Percentiles rank a stretch among this genome's conserved stretches.
These are phyloP conservation scores for Suricata suricatta DNA, from an alignment of 2,113 vertebrate species.

Conservation along the genomic window DNA sequence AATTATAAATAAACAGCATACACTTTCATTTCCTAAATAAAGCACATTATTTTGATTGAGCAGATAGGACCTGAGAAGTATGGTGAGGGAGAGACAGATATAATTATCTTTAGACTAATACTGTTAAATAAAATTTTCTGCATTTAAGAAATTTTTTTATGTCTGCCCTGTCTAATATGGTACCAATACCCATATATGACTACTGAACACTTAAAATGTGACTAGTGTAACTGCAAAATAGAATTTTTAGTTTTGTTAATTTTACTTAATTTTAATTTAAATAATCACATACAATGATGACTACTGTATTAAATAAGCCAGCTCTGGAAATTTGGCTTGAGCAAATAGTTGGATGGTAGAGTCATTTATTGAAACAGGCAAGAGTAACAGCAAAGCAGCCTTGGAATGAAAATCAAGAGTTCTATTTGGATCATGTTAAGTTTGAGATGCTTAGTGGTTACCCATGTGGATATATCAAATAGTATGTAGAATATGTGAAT, in stretches of 20 bases:
- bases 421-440: background rate
- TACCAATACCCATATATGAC: background rate
- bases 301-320: background rate
- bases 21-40: background rate
- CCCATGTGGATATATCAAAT: background rate
- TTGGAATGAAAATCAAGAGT: background rate
- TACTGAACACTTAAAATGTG: background rate
- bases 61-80: background rate
- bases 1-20: background rate
- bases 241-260: background rate
- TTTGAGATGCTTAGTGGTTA: background rate
- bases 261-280: slow-evolving; percentile 7
- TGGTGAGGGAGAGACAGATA: background rate
- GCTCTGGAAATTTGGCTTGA: background rate
- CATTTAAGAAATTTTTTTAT: background rate
- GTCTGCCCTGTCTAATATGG: background rate
- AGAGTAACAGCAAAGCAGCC: background rate
- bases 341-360: background rate
- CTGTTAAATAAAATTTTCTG: background rate
- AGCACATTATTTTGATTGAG: background rate
- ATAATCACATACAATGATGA: background rate
- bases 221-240: background rate
- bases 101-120: background rate
- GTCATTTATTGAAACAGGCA: background rate
- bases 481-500: background rate